Base-by-base conservation (phyloP, 2,888 invertebrate genomes). In the Rotaria magnacalcarata region DNA sequence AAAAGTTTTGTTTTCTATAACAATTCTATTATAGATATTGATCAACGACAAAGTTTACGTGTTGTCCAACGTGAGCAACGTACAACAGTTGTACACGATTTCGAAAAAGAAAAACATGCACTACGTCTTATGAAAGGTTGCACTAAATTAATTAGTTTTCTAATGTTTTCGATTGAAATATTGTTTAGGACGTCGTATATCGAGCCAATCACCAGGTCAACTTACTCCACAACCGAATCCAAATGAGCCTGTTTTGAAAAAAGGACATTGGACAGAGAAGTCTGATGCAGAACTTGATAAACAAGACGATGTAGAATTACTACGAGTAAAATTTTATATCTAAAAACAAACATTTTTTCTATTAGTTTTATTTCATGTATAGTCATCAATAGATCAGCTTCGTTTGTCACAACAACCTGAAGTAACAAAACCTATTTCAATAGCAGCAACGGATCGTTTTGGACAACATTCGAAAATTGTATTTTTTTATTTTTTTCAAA, bases 81-180 rank as follows among this genome's bases (percentile, higher is more conserved):
- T 56, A 88, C 90, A 8, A 89, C 89, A 47, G 90, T 90, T 14
- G 89, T 90, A n/a, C 87, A 90, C 74, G 90, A 90, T 85, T 88
- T 91, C 43, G 90, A 91, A 86, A 89, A 90, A 43, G 90, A 91
- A 88, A 90, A 90, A 87, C 91, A 91, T 87, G 88, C 90, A 8
- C 89, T 91, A 14, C 87, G 91, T 60, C 90, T 90, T 86, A 89
- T 90, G 89, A 90, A 90, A 89, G 90, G 90, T 89, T 86, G 27
- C 0, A 43, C 11, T 34, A 52, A 52, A 52, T 5, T 21, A 1
- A 11, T 43, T 24, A 52, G 4, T 4, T 21, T 50, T 34, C 7
- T 54, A 21, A 54, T n/a, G 5, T 43, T 43, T 21, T 50, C 41
- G 8, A 11, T 58, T 10, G 43, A 43, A 58, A 56, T 54, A 58